Evolutionary conservation across 2,888 invertebrate genomes (phyloP), one percentile per base, ranked within the genome.

Genomic region (Pterostichus madidus): DNA sequence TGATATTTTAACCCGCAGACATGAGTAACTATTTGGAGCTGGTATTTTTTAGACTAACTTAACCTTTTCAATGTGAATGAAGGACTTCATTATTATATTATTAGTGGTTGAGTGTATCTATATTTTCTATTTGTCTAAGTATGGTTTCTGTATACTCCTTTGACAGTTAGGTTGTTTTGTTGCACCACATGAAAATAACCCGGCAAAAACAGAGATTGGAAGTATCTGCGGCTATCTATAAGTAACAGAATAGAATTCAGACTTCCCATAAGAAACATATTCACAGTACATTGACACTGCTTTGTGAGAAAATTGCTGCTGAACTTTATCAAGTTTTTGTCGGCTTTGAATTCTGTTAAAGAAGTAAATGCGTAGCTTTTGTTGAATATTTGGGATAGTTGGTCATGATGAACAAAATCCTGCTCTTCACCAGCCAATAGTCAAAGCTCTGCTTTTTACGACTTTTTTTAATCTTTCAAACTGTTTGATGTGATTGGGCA

Each of bases 371-470:
- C 44, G 64, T 64, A 35, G 68, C 44, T 71, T 71, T 71, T 71
- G 68, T 71, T 71, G 68, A 71, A 71, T 71, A 71, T 71, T 71
- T 71, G 24, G 68, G 68, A 71, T 71, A 44, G 68, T 44, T 71
- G 68, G 10, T 8, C 24, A 31, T 71, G 68, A 71, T 71, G 44
- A 71, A 71, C n/a, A 71, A 71, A 71, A 71, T 71, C 68, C 56
- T 35, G 64, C n/a, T 39, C 44, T 71, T 71, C 17, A 56, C 56
- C 56, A 71, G 13, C 17, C 39, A 46, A 71, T 44, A 44, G 17
- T 39, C 24, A 15, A 44, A 44, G 15, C 17, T 13, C 17, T 71
- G 17, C 64, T 71, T 71, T 71, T 44, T 71, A 44, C 68, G 68
- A 44, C 68, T 71, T 44, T 71, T 68, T 44, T 44, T n/a, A n/a